A percentile compares a stretch with the other conserved stretches of the same genome.
phyloP scores from a whole-genome alignment of 2,113 vertebrate genomes.

The Trematomus loennbergii region DNA sequence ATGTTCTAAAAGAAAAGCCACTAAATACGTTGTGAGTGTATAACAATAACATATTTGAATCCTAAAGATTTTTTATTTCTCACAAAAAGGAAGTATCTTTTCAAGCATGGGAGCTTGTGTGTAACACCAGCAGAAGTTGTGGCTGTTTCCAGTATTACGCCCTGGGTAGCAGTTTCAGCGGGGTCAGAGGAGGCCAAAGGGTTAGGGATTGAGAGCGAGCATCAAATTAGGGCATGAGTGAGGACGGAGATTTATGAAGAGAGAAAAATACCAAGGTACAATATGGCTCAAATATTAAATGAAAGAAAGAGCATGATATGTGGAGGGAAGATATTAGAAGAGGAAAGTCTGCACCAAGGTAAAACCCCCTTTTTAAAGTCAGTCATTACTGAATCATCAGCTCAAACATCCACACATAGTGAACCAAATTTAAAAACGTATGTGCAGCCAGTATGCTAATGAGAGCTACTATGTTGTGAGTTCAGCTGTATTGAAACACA shows the following conservation, averaged over 20 bases:
- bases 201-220: slow-evolving; percentile 34
- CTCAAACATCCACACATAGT: not conserved
- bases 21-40: not conserved
- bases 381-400: slow-evolving; percentile 32
- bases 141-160: not conserved
- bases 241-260: slow-evolving; percentile 54
- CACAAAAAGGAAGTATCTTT: not conserved
- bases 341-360: not conserved
- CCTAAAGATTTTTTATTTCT: not conserved
- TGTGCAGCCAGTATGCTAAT: not conserved
- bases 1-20: not conserved
- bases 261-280: slow-evolving; percentile 17
- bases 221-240: slow-evolving; percentile 51
- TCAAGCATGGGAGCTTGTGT: too few relatives aligned
- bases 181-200: slow-evolving; percentile 43
- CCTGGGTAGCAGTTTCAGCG: slow-evolving; percentile 18
- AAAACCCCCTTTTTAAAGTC: not conserved
- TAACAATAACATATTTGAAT: not conserved
- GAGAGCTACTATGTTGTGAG: not conserved
- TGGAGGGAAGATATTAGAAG: not conserved
- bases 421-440: too few relatives aligned
- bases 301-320: slow-evolving; percentile 1
- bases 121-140: not conserved
- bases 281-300: slow-evolving; percentile 8
- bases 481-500: not conserved